Percentiles rank a stretch among this genome's conserved stretches.
phyloP scores from a whole-genome alignment of 2,797 vertebrate genomes.

The Dallia pectoralis region DNA sequence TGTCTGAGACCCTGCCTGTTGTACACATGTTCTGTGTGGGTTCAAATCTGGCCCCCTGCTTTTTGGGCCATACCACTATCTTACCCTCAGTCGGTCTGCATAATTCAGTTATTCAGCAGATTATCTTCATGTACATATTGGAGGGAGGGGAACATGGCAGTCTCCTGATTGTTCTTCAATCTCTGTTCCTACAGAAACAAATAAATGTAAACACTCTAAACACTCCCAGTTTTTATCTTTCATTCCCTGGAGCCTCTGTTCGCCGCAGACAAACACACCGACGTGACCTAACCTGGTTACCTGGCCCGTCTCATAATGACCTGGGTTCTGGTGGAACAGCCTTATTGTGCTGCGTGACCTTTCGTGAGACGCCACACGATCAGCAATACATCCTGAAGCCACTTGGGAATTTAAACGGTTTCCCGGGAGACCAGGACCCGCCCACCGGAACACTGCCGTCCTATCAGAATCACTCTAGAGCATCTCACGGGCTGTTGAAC shows the following conservation, averaged over 20 bases:
- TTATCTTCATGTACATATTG: no score
- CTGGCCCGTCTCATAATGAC: not conserved
- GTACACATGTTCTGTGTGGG: no score
- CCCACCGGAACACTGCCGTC: not conserved
- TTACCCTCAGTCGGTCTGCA: not conserved
- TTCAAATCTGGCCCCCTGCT: not conserved
- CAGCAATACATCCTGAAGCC: conserved; percentile 59
- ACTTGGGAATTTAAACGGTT: conserved; percentile 56
- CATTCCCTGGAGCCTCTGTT: not conserved
- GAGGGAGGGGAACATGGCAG: no score
- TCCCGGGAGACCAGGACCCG: conserved; percentile 52
- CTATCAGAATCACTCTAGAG: conserved; percentile 15
- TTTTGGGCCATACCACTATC: not conserved
- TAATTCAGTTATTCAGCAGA: no score
- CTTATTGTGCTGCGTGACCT: conserved; percentile 43
- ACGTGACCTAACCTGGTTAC: not conserved
- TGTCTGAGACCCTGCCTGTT: no score
- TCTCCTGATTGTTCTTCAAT: no score
- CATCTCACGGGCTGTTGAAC: conserved; percentile 29
- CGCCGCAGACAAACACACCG: not conserved
- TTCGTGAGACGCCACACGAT: conserved; percentile 53
- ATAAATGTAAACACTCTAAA: no score
- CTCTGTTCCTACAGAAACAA: no score
- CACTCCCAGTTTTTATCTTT: no score
- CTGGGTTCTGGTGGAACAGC: conserved; percentile 21